Percentiles rank a stretch among this genome's conserved stretches.
These are phyloP conservation scores for Sarcophaga caerulescens DNA, from an alignment of 2,888 invertebrate species.

Conservation along the genomic window DNA sequence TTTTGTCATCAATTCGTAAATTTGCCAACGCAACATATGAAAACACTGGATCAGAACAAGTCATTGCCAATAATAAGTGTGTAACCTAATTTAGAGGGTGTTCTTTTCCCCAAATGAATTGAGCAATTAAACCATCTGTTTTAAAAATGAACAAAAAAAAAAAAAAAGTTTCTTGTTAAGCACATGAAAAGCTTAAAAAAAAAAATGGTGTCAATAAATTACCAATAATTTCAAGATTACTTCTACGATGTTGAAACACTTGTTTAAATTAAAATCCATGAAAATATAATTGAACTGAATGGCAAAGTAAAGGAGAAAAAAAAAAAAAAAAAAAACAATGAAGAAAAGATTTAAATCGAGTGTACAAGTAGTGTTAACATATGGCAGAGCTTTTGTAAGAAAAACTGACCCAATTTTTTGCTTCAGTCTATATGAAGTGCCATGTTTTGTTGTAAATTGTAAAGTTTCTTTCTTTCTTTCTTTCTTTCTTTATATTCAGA, in stretches of 20 bases:
- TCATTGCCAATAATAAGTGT: constrained; percentile 10
- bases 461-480: background rate
- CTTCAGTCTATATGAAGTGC: constrained; percentile 2
- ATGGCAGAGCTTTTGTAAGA: constrained; percentile 10
- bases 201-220: constrained; percentile 53
- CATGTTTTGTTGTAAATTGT: constrained; percentile 29
- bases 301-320: too few relatives aligned
- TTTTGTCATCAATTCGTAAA: background rate
- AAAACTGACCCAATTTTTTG: constrained; percentile 46
- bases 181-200: constrained; percentile 47
- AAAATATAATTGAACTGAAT: background rate
- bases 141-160: background rate
- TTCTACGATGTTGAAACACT: constrained; percentile 33
- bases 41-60: background rate
- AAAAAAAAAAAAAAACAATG: background rate
- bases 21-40: background rate
- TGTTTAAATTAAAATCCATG: constrained; percentile 13
- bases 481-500: background rate
- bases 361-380: constrained; percentile 30
- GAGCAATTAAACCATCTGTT: constrained; percentile 31
- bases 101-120: constrained; percentile 35
- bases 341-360: background rate
- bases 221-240: constrained; percentile 43
- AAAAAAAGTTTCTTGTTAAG: constrained; percentile 17
- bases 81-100: constrained; percentile 30